Evolutionary conservation across 2,113 vertebrate species (phyloP).

Genomic region (Oreamnos americanus): DNA sequence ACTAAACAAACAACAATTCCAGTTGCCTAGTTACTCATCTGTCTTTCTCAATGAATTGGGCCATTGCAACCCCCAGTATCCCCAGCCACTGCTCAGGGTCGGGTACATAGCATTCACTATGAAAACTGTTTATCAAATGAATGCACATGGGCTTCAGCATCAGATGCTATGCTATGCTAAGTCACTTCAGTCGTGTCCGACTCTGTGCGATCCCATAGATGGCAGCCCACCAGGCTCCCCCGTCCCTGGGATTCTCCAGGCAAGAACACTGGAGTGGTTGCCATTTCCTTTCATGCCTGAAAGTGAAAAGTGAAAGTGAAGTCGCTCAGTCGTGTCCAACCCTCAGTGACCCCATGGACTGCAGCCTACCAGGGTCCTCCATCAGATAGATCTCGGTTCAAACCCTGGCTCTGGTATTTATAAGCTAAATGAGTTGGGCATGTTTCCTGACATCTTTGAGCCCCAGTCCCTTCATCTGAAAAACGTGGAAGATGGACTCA

Average conservation of each 20-base stretch:
- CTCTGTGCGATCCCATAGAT: too few species aligned
- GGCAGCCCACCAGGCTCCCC: too few species aligned
- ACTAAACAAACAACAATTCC: not conserved
- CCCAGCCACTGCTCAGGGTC: not conserved
- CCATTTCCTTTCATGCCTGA: too few species aligned
- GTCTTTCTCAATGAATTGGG: not conserved
- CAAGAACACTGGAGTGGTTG: too few species aligned
- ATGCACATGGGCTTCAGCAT: not conserved
- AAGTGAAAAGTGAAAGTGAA: too few species aligned
- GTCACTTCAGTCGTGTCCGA: too few species aligned
- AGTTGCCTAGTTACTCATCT: not conserved
- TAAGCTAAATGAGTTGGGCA: not conserved
- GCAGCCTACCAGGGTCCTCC: too few species aligned
- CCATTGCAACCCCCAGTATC: not conserved
- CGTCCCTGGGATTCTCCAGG: too few species aligned
- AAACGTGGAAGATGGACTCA: not conserved
- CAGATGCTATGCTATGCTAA: too few species aligned
- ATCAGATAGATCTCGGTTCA: not conserved
- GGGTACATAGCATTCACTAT: fast-evolving
- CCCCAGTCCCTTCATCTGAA: not conserved
- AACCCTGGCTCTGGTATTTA: not conserved
- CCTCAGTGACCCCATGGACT: too few species aligned
- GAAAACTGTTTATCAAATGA: not conserved
- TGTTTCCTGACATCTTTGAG: not conserved
- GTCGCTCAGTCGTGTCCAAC: too few species aligned